Percentiles rank a stretch among this genome's conserved stretches.
Conservation (phyloP, 2,888 invertebrate genomes). For the Trisateles emortualis region DNA sequence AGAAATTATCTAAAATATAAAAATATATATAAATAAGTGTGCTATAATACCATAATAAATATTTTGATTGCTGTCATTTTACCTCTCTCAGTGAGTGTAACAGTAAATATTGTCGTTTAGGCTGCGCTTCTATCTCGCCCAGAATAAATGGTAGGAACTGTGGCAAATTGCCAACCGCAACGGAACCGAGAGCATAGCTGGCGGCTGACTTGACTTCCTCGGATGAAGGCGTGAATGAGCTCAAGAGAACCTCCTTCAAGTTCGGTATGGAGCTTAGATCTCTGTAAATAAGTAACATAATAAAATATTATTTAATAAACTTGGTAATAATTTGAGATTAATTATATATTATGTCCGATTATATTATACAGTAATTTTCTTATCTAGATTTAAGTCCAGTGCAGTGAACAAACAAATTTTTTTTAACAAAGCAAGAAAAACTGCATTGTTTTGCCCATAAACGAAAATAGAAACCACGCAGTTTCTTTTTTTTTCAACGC, state of each 20-base stretch:
- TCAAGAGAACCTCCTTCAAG: constrained; percentile 92
- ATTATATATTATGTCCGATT: too few relatives aligned
- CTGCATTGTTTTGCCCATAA: too few relatives aligned
- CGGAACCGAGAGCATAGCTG: constrained; percentile 97
- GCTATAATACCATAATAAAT: too few relatives aligned
- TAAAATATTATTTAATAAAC: too few relatives aligned
- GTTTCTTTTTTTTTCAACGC: too few relatives aligned
- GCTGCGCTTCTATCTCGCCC: constrained; percentile 96
- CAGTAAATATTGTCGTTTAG: constrained; percentile 97
- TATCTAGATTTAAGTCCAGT: too few relatives aligned
- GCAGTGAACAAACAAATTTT: too few relatives aligned
- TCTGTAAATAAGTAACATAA: constrained; percentile 66
- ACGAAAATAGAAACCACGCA: too few relatives aligned
- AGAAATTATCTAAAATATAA: constrained; percentile 90
- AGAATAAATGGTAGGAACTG: constrained; percentile 98
- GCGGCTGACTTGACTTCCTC: constrained; percentile 99
- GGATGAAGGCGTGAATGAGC: constrained; percentile 95
- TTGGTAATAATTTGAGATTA: too few relatives aligned
- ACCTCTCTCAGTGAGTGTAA: constrained; percentile 99
- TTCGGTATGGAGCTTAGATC: constrained; percentile 92
- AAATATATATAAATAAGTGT: background rate
- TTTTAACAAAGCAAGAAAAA: too few relatives aligned
- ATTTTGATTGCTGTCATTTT: constrained; percentile 30
- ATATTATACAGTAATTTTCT: too few relatives aligned
- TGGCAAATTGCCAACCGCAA: constrained; percentile 97